Base-by-base conservation (phyloP, 2,888 invertebrate species). In the Ophioninae sp. region DNA sequence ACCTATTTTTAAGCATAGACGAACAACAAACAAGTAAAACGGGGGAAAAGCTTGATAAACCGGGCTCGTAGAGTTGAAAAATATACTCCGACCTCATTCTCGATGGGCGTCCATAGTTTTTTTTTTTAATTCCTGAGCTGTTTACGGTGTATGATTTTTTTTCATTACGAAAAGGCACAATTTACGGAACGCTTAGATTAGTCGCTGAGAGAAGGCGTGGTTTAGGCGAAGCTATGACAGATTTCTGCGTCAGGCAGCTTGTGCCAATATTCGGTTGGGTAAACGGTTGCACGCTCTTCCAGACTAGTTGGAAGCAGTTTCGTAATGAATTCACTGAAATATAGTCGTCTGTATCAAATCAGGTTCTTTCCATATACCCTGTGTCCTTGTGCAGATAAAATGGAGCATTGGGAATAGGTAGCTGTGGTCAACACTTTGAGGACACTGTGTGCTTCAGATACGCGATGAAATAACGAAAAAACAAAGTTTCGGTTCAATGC, bases 1-100 rank as follows among this genome's bases (percentile, higher is more conserved):
- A 21, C 68, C 8, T 67, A 30, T 68, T 74, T 72, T 73, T 59
- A 21, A 77, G 17, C 37, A 37, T 20, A 41, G 10, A 7, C 7
- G 41, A 61, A 10, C 56, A 56, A 37, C 23, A 57, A 65, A 44
- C 65, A 73, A 73, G n/a, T 21, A 64, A 50, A 37, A 56, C 6
- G 65, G 8, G 44, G 44, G 3, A 13, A 13, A 50, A 50, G 50
- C 50, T 13, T 50, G 50, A 50, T 50, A 23, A 68, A 56, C 17
- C 50, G 17, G 50, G 23, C n/a, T 68, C 50, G 17, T 23, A 8
- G 39, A 13, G 50, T 23, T 17, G 41, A 21, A 44, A 44, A 67
- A 10, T n/a, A 10, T 20, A 20, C 67, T 21, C n/a, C 20, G n/a
- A 1, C 7, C 17, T 10, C 44, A 6, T 67, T 67, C 21, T 20